Percentiles rank a stretch among this genome's conserved stretches.
Conservation (phyloP, 2,113 vertebrate species). For the Pygoscelis adeliae region DNA sequence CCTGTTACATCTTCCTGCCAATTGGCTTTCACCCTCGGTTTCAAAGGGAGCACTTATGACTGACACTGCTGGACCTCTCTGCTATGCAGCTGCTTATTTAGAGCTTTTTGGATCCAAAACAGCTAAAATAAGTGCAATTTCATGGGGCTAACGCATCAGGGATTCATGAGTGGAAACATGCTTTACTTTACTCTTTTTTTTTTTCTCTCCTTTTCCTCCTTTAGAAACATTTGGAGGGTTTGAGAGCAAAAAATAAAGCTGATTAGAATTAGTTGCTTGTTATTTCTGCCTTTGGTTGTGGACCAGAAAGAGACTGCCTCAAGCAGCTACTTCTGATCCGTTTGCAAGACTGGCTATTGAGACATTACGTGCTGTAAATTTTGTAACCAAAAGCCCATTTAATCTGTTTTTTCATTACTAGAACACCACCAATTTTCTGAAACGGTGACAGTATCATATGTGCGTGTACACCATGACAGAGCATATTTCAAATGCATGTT, state of each 20-base stretch:
- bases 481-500: slow-evolving; percentile 28
- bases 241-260: neutral
- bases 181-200: neutral
- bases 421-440: slow-evolving; percentile 57
- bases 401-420: slow-evolving; percentile 43
- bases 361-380: slow-evolving; percentile 58
- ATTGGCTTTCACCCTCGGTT: slow-evolving; percentile 62
- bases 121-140: slow-evolving; percentile 61
- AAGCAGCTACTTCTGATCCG: neutral
- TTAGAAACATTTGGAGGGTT: neutral
- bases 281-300: neutral
- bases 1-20: slow-evolving; percentile 77
- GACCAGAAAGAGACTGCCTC: neutral
- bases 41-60: slow-evolving; percentile 71
- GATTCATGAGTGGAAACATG: slow-evolving; percentile 24
- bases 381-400: slow-evolving; percentile 34
- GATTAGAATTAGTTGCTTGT: neutral
- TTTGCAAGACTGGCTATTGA: slow-evolving; percentile 29
- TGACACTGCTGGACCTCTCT: slow-evolving; percentile 69
- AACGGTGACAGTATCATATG: neutral
- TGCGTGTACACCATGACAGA: neutral
- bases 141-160: slow-evolving; percentile 36
- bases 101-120: slow-evolving; percentile 52
- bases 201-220: neutral
- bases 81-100: slow-evolving; percentile 74